Percentiles rank a stretch among this genome's conserved stretches.
Conservation (phyloP, 53 echinoderm and acorn worm species). For the Hippasteria phrygiana region DNA sequence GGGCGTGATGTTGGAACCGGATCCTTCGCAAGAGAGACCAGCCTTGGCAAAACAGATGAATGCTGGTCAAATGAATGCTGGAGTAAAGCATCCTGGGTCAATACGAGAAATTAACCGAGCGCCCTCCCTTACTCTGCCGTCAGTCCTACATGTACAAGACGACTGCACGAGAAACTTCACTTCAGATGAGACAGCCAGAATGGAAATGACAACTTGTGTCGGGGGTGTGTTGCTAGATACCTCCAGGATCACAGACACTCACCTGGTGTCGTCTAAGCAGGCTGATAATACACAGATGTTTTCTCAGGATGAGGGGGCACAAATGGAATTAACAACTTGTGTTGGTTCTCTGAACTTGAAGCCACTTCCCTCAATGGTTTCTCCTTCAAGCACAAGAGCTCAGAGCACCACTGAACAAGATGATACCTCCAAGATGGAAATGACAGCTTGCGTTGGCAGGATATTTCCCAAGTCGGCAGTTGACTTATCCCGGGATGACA, state of each 20-base stretch:
- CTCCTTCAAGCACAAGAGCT: neutral
- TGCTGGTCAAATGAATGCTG: neutral
- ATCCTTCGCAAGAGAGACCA: neutral
- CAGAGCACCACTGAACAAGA: constrained; percentile 2
- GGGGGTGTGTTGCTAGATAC: neutral
- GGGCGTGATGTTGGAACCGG: constrained; percentile 5
- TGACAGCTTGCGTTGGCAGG: constrained; percentile 66
- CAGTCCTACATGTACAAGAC: neutral
- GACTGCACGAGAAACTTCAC: constrained; percentile 48
- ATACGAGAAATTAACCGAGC: neutral
- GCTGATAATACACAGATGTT: constrained; percentile 3
- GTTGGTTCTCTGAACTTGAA: neutral
- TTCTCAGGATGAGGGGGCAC: constrained; percentile 53
- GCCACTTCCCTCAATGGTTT: neutral
- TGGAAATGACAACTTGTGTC: constrained; percentile 63
- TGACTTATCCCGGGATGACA: neutral
- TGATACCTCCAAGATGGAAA: constrained; percentile 68
- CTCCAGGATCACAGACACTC: neutral
- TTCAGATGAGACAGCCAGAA: constrained; percentile 60
- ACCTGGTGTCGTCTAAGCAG: neutral
- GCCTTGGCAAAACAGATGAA: neutral
- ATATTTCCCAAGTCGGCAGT: constrained; percentile 18
- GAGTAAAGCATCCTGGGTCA: neutral
- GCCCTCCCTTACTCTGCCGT: neutral
- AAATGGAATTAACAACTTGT: constrained; percentile 77